Evolutionary conservation across 1,140 invertebrate genomes (phyloP), one percentile per base, ranked within the genome.

Genomic region (Musca vetustissima): DNA sequence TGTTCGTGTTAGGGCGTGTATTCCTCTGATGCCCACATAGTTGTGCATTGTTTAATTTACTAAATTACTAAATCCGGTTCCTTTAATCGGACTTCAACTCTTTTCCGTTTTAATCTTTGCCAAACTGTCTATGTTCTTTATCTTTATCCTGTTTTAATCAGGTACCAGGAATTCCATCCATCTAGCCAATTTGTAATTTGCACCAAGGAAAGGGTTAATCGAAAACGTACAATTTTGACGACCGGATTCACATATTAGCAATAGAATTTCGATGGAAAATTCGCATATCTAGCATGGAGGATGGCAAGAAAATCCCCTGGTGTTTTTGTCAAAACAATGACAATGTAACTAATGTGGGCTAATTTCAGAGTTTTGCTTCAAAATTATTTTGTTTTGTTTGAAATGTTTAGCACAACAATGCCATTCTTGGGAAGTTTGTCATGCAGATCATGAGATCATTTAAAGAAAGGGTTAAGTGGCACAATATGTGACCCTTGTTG

Each of bases 321-420:
- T 43, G 28, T 36, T 61, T 61, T 43, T 61, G 28, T 21, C 57
- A n/a, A 61, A 61, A 61, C 57, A 61, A 61, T 36, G 1, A 61
- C 57, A 61, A 61, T 61, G 19, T n/a, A 61, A 19, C 28, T 43
- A 36, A 36, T 43, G 57, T 36, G 15, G 21, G 28, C 57, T 61
- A 61, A 61, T 61, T 61, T 61, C 36, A 61, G 28, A 61, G 57
- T 61, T 61, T 61, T 61, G 57, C 57, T 61, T 61, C n/a, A 36
- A 61, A 21, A 61, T 61, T 61, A 61, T 61, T 61, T 61, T 61
- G 57, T 61, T 61, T 43, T 61, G 32, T 61, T 61, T 43, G 15
- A 28, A 7, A 36, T 36, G 17, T 61, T 28, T 61, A 36, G 57
- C 57, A 61, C 57, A 61, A 57, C 57, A 61, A 61, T 61, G 19